These are phyloP conservation scores for Lycia hirtaria DNA, from an alignment of 2,888 invertebrate genomes.

Conservation along the genomic window DNA sequence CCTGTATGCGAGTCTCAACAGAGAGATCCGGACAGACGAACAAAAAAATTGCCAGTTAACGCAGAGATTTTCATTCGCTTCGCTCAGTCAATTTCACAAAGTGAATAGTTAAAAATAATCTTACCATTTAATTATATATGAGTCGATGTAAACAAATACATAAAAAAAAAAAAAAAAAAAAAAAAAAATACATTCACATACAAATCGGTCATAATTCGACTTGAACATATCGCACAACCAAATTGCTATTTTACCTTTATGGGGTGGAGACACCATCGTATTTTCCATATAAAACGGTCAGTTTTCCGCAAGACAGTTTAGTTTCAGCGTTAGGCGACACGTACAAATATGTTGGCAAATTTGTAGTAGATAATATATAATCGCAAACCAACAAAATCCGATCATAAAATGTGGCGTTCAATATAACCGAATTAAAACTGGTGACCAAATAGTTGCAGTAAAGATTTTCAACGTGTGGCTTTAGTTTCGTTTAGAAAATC, in stretches of 20 bases:
- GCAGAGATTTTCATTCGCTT: too few relatives aligned
- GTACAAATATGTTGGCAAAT: background rate
- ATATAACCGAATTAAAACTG: background rate
- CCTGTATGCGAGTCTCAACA: too few relatives aligned
- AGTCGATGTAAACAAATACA: conserved; percentile 3
- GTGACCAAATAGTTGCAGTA: background rate
- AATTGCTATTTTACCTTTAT: background rate
- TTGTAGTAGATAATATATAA: conserved; percentile 17
- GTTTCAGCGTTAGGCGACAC: background rate
- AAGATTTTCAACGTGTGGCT: background rate
- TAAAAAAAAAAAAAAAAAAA: too few relatives aligned
- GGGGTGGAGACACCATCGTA: background rate
- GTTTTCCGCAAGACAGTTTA: background rate
- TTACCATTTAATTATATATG: too few relatives aligned
- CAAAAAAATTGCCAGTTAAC: too few relatives aligned
- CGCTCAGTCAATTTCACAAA: too few relatives aligned
- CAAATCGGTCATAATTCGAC: conserved; percentile 11
- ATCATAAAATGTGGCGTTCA: conserved; percentile 28
- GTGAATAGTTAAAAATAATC: too few relatives aligned
- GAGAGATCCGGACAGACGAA: too few relatives aligned
- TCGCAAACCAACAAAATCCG: conserved; percentile 21
- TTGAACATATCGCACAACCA: background rate
- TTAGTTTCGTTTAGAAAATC: background rate
- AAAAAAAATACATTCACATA: conserved; percentile 21
- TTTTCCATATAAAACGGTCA: background rate